Percentiles rank a stretch among this genome's conserved stretches.
These are phyloP conservation scores for Anniella stebbinsi DNA, from an alignment of 2,797 vertebrate species.

Conservation along the genomic window DNA sequence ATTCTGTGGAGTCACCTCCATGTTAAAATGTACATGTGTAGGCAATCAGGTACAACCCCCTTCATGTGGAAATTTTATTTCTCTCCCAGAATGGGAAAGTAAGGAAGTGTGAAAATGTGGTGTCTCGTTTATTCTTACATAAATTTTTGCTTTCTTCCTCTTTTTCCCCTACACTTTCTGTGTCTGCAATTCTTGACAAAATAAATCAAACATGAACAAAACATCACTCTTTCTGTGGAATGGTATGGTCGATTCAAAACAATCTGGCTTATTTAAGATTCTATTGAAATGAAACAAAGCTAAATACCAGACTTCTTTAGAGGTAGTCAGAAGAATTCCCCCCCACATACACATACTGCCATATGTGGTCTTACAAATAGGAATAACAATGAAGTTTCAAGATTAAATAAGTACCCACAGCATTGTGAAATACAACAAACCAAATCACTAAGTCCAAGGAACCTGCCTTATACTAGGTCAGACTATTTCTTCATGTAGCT, in stretches of 20 bases:
- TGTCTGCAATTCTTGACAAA: constrained; percentile 25
- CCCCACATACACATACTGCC: background rate
- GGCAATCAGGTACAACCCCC: background rate
- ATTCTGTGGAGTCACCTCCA: background rate
- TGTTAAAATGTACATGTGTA: constrained; percentile 7
- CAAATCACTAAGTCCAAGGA: background rate
- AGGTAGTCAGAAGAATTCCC: background rate
- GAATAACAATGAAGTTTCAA: background rate
- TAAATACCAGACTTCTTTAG: constrained; percentile 16
- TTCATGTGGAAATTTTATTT: constrained; percentile 21
- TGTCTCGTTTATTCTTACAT: background rate
- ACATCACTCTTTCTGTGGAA: constrained; percentile 19
- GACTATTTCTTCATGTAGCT: background rate
- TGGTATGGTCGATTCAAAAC: background rate
- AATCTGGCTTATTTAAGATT: constrained; percentile 16
- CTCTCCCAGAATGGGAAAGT: constrained; percentile 12
- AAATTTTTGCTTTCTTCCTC: constrained; percentile 8
- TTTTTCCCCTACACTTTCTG: background rate
- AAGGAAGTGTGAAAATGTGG: constrained; percentile 22
- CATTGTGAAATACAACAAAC: background rate
- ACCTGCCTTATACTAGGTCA: background rate
- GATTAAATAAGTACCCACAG: background rate
- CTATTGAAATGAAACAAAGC: background rate
- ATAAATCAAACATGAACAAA: constrained; percentile 48
- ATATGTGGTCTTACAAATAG: background rate